Base-by-base conservation (phyloP, 2,113 vertebrate genomes). In the Albula goreensis region DNA sequence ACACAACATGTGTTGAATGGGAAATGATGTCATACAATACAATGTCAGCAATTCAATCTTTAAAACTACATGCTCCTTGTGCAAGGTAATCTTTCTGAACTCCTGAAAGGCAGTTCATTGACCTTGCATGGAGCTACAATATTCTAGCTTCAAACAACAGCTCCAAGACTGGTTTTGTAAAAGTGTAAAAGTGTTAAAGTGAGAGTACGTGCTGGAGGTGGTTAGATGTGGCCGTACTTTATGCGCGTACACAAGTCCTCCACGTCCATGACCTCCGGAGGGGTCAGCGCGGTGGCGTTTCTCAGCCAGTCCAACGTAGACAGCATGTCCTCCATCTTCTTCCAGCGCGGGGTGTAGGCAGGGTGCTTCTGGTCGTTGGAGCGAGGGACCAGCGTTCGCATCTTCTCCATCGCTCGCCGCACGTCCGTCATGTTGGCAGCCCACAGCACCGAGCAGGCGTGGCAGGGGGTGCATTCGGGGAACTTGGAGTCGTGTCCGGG, bases 391-490 rank as follows among this genome's bases (percentile, higher is more conserved):
- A 93, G 51, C 0, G 85, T 89, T 0, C 31, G 88, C 91, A 97
- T 94, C 80, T 85, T 93, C 89, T 95, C 90, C 5, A 90, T 88
- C 0, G 91, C 93, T 52, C 80, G 87, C 77, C 94, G 85, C 2
- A 98, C 90, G 9, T 93, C 90, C 3, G 90, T 89, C 83, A 96
- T 86, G 4, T 92, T 88, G 25, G 88, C 15, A 2, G 93, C 91
- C 96, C 96, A 97, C 8, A 94, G 92, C 81, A 90, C 66, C 81
- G 94, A 95, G 92, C 97, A 98, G 50, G 92, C 78, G 53, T 97
- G 97, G 84, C 97, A 98, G 7, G 13, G 90, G 4, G 0, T 81
- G 57, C 97, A 98, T 78, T 91, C 89, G 1, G 97, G 97, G 87
- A 97, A 98, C 25, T 87, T 87, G 15, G 90, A 92, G 86, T 92